These are phyloP conservation scores for Malurus alboscapulatus DNA, from an alignment of 2,113 vertebrate species.

Conservation along the genomic window DNA sequence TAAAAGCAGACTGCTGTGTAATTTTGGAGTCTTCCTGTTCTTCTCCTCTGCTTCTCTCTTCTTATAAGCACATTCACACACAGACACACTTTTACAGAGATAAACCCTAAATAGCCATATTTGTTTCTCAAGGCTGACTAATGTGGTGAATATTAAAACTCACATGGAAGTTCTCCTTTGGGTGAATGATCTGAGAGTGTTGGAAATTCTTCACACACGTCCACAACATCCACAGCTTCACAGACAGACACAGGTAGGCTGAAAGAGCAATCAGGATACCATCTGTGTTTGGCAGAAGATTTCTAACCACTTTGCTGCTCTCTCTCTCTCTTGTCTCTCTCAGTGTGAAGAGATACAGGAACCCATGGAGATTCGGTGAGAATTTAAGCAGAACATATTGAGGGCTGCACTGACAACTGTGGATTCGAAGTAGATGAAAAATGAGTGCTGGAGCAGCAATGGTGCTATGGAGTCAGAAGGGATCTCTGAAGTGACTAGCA, in stretches of 20 bases:
- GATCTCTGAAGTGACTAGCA: neutral
- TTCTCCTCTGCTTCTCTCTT: neutral
- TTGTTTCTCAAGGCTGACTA: constrained; percentile 11
- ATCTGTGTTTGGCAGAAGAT: constrained; percentile 57
- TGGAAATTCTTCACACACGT: constrained; percentile 5
- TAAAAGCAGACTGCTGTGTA: neutral
- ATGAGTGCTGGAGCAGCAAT: neutral
- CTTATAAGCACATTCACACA: neutral
- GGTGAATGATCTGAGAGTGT: neutral
- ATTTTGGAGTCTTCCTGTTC: constrained; percentile 17
- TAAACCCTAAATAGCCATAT: constrained; percentile 10
- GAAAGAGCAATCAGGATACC: constrained; percentile 51
- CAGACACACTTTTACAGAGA: neutral
- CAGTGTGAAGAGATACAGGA: constrained; percentile 38
- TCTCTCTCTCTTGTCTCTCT: constrained; percentile 13
- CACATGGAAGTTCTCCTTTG: constrained; percentile 2
- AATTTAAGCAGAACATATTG: constrained; percentile 52
- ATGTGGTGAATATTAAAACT: constrained; percentile 32
- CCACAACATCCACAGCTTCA: constrained; percentile 48
- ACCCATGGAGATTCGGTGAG: constrained; percentile 18
- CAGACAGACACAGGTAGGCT: constrained; percentile 43
- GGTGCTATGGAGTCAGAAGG: neutral
- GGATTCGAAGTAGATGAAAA: constrained; percentile 34
- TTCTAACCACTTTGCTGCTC: constrained; percentile 35
- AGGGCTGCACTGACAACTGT: constrained; percentile 21